Evolutionary conservation across 2,888 invertebrate genomes (phyloP).

Genomic region (Panopea generosa): DNA sequence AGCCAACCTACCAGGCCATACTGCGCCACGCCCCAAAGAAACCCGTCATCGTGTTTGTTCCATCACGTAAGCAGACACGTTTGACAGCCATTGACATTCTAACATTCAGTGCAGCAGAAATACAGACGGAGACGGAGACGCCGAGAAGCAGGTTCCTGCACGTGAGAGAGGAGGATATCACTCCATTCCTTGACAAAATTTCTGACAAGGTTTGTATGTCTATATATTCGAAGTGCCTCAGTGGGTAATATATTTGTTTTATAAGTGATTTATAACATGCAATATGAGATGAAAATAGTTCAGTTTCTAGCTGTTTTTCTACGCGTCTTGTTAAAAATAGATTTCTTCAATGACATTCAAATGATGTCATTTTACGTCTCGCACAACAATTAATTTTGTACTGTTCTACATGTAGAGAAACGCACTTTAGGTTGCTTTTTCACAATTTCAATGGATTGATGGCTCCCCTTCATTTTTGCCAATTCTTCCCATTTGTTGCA

Average conservation of each 20-base stretch:
- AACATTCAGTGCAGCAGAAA: slow-evolving; percentile 96
- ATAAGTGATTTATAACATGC: no score
- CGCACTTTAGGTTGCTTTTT: no score
- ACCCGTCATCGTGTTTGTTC: slow-evolving; percentile 85
- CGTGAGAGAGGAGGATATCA: slow-evolving; percentile 91
- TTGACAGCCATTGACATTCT: slow-evolving; percentile 98
- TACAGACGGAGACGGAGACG: slow-evolving; percentile 91
- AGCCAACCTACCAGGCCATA: slow-evolving; percentile 98
- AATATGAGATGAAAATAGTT: no score
- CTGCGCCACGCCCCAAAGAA: slow-evolving; percentile 87
- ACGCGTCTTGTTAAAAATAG: no score
- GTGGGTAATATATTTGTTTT: neutral
- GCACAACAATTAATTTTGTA: no score
- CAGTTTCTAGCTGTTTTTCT: no score
- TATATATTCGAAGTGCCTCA: neutral
- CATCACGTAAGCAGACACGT: slow-evolving; percentile 94
- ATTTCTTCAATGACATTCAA: no score
- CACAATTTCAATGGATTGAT: no score
- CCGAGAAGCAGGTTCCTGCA: slow-evolving; percentile 95
- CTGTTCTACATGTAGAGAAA: no score
- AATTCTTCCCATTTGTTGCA: no score
- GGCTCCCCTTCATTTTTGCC: no score
- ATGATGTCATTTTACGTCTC: no score
- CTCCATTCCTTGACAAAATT: slow-evolving; percentile 94
- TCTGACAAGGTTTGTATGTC: slow-evolving; percentile 90